Conservation (phyloP, 2,113 vertebrate species). For the Mus spicilegus region DNA sequence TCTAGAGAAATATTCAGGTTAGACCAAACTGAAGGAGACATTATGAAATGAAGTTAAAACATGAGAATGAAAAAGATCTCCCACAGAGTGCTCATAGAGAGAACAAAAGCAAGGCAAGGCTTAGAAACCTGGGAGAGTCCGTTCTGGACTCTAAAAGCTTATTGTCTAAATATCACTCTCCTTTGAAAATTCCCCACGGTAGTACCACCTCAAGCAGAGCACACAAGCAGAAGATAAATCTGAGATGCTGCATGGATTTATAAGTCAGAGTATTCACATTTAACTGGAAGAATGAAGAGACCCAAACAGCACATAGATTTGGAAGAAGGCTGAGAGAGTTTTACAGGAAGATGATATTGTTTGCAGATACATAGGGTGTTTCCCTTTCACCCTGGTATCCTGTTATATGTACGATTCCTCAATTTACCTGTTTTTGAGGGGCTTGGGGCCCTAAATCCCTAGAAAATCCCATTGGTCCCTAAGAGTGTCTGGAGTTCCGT, state of each 20-base stretch:
- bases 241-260: background rate
- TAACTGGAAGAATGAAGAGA: background rate
- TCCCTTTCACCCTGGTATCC: background rate
- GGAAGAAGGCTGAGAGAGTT: background rate
- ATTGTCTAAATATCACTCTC: background rate
- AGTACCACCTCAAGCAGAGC: background rate
- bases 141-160: background rate
- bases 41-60: background rate
- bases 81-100: background rate
- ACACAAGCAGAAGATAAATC: constrained; percentile 2
- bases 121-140: background rate
- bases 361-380: background rate
- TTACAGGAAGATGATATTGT: background rate
- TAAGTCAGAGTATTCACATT: background rate
- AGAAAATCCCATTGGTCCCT: background rate
- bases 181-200: background rate
- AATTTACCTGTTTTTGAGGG: background rate
- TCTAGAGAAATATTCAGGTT: background rate
- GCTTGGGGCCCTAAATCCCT: background rate
- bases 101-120: background rate
- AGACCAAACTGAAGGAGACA: background rate
- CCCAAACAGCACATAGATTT: background rate
- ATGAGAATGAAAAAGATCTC: background rate
- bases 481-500: background rate
- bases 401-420: background rate